These are phyloP conservation scores for Gadopsis marmoratus DNA, from an alignment of 2,797 vertebrate species.

Conservation along the genomic window DNA sequence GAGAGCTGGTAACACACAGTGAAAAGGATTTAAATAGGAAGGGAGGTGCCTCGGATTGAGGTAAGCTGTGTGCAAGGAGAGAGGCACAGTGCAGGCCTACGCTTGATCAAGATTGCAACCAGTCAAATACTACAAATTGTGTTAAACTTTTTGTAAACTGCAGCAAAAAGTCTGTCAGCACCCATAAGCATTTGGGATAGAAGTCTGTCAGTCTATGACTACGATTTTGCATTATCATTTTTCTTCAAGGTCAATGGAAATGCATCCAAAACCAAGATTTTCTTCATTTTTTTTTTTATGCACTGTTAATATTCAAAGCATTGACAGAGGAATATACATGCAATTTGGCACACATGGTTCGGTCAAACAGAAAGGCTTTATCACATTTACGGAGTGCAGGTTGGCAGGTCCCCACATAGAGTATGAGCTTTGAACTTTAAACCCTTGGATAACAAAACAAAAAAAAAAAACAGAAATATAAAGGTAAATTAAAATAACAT, in stretches of 20 bases:
- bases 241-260: slow-evolving; percentile 75
- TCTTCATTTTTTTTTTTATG: slow-evolving; percentile 79
- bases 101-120: slow-evolving; percentile 66
- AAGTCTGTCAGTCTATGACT: slow-evolving; percentile 71
- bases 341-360: slow-evolving; percentile 89
- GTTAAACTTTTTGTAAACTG: slow-evolving; percentile 70
- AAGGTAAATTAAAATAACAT: slow-evolving; percentile 81
- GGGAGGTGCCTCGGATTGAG: slow-evolving; percentile 66
- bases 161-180: slow-evolving; percentile 77
- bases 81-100: slow-evolving; percentile 71
- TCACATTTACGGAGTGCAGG: slow-evolving; percentile 84
- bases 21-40: slow-evolving; percentile 55
- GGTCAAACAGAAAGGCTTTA: slow-evolving; percentile 81
- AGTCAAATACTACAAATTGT: slow-evolving; percentile 63
- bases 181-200: slow-evolving; percentile 71
- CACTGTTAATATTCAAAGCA: slow-evolving; percentile 86
- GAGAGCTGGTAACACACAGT: slow-evolving; percentile 66
- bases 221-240: slow-evolving; percentile 62
- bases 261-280: slow-evolving; percentile 77
- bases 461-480: slow-evolving; percentile 70
- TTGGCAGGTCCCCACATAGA: slow-evolving; percentile 77
- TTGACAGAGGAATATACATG: slow-evolving; percentile 84
- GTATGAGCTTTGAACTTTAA: slow-evolving; percentile 86
- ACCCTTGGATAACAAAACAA: slow-evolving; percentile 81
- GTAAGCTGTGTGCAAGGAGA: slow-evolving; percentile 74